These are phyloP conservation scores for Coracopsis vasa DNA, from an alignment of 2,113 vertebrate genomes.

Conservation along the genomic window DNA sequence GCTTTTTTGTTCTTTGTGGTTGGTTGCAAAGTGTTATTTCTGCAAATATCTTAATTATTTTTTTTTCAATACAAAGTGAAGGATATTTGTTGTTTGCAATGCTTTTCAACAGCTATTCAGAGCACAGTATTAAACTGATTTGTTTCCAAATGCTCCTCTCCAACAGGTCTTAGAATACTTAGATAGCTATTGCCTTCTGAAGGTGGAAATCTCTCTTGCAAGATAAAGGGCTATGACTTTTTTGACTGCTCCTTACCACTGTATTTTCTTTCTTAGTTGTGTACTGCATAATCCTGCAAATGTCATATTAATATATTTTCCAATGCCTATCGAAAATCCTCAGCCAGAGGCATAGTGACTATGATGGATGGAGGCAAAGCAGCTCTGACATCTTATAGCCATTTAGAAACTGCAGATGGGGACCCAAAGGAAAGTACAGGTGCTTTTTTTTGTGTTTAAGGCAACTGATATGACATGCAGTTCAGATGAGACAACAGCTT, in stretches of 20 bases:
- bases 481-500: slow-evolving; percentile 35
- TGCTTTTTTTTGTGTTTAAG: not conserved
- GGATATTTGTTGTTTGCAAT: not conserved
- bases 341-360: not conserved
- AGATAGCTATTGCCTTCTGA: not conserved
- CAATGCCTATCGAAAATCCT: not conserved
- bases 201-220: not conserved
- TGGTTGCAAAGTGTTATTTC: not conserved
- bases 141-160: not conserved
- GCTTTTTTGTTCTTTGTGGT: not conserved
- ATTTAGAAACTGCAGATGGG: not conserved
- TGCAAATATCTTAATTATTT: not conserved
- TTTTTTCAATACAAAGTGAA: not conserved
- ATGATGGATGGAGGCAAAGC: not conserved
- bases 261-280: not conserved
- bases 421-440: not conserved
- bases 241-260: not conserved
- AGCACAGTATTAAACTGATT: not conserved
- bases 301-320: not conserved
- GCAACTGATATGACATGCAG: not conserved
- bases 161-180: not conserved
- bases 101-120: not conserved
- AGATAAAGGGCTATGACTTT: not conserved
- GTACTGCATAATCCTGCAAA: not conserved
- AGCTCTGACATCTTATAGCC: not conserved